These are phyloP conservation scores for Microhierax caerulescens DNA, from an alignment of 2,797 vertebrate species.

Conservation along the genomic window DNA sequence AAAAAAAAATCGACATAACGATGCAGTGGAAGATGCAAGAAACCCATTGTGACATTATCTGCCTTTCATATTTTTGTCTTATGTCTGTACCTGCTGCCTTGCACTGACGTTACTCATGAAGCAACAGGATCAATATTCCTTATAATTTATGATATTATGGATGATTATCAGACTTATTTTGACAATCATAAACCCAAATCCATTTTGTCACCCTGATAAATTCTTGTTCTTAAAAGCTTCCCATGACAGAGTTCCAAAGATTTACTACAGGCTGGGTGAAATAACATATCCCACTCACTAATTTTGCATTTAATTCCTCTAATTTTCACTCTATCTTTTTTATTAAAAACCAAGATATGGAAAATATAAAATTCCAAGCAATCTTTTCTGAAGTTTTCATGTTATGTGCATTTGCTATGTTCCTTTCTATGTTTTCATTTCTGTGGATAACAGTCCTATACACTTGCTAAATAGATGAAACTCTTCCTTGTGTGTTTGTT, in stretches of 20 bases:
- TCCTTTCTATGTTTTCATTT: not conserved
- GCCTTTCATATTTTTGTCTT: not conserved
- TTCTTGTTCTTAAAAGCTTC: not conserved
- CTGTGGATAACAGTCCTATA: not conserved
- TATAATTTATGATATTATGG: not conserved
- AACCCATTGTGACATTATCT: not conserved
- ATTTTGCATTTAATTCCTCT: not conserved
- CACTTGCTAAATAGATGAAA: not conserved
- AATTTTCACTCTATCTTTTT: not conserved
- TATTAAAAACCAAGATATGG: not conserved
- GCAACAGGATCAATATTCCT: not conserved
- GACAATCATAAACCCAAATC: not conserved
- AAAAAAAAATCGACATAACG: not conserved
- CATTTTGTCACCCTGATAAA: not conserved
- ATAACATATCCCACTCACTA: not conserved
- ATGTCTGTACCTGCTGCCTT: not conserved
- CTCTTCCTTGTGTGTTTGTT: not conserved
- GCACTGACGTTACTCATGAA: not conserved
- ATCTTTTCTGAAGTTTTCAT: not conserved
- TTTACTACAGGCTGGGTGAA: not conserved
- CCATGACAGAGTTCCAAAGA: not conserved
- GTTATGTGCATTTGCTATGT: not conserved
- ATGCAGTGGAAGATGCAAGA: not conserved
- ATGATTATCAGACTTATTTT: not conserved
- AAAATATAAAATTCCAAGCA: not conserved